Percentiles rank a stretch among this genome's conserved stretches.
These are phyloP conservation scores for Xylocampa areola DNA, from an alignment of 2,888 invertebrate genomes.

Conservation along the genomic window DNA sequence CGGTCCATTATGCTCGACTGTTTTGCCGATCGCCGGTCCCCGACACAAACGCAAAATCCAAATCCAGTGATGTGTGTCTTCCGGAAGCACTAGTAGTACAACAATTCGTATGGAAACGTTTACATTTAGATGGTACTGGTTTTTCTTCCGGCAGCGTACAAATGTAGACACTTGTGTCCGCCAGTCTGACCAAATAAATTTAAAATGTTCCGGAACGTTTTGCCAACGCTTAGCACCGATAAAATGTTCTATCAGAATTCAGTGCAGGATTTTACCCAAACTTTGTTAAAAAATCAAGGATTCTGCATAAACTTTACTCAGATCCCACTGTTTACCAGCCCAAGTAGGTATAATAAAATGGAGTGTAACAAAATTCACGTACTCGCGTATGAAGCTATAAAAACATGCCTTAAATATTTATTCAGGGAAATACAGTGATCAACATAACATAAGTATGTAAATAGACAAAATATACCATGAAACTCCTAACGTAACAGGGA, in stretches of 20 bases:
- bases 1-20: constrained; percentile 2
- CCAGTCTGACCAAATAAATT: not conserved
- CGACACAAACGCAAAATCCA: constrained; percentile 9
- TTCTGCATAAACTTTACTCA: too few relatives aligned
- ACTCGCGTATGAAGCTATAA: constrained; percentile 13
- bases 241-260: too few relatives aligned
- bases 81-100: constrained; percentile 1
- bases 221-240: constrained; percentile 8
- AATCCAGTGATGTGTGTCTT: constrained; percentile 1
- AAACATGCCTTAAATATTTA: constrained; percentile 30
- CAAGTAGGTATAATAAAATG: constrained; percentile 18
- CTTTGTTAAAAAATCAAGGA: too few relatives aligned
- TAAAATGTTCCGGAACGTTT: constrained; percentile 7
- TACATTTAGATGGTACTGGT: constrained; percentile 7
- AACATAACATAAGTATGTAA: constrained; percentile 13
- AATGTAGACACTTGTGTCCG: constrained; percentile 8
- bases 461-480: constrained; percentile 18
- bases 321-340: not conserved
- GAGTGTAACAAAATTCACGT: constrained; percentile 6
- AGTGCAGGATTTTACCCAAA: too few relatives aligned
- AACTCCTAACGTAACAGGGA: not conserved
- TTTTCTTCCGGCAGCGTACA: constrained; percentile 11
- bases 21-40: not conserved
- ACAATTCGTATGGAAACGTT: constrained; percentile 1
- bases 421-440: constrained; percentile 6